Percentiles rank a stretch among this genome's conserved stretches.
phyloP scores from a whole-genome alignment of 2,113 vertebrate genomes.

The Zosterops hypoxanthus region DNA sequence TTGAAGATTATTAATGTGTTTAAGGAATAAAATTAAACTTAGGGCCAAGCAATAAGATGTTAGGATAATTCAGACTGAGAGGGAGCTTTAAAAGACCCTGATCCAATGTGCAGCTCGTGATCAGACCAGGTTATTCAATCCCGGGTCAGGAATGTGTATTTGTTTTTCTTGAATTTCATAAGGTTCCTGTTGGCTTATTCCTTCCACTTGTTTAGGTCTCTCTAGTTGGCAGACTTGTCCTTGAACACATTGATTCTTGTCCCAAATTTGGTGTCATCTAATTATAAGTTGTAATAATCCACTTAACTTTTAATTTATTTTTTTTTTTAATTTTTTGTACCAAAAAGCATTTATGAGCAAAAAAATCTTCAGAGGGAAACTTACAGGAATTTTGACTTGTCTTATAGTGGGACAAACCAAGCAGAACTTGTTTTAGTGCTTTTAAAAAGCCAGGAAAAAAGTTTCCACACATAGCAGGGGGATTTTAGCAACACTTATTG shows the following conservation, averaged over 20 bases:
- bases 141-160: background rate
- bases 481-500: background rate
- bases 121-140: background rate
- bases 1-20: background rate
- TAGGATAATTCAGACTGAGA: background rate
- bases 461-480: background rate
- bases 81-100: background rate
- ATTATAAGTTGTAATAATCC: background rate
- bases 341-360: background rate
- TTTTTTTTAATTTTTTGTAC: accelerated
- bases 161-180: background rate
- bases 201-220: background rate
- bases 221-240: background rate
- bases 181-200: background rate
- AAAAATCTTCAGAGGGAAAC: background rate
- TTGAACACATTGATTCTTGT: background rate
- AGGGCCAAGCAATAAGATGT: background rate
- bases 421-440: background rate
- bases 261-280: background rate
- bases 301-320: background rate
- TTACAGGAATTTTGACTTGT: background rate
- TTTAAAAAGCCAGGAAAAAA: background rate
- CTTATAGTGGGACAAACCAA: background rate
- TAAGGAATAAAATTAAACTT: background rate
- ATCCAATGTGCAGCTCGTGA: background rate